Evolutionary conservation across 35 echinoderm and acorn worm genomes (phyloP), one percentile per base, ranked within the genome.

Genomic region (Apostichopus parvimensis): DNA sequence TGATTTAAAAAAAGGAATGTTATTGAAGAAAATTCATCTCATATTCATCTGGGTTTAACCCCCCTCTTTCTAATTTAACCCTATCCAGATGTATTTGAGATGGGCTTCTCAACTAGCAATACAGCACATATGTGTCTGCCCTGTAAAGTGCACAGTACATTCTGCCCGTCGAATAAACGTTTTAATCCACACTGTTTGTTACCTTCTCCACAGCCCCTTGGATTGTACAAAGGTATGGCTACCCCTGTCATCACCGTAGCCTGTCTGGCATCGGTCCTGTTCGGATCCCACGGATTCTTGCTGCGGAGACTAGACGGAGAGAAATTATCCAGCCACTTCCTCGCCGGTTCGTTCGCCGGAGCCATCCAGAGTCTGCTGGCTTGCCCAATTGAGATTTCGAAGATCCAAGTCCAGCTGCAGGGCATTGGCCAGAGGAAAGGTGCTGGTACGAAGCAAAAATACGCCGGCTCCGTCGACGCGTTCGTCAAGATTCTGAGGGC

Each of bases 301-400:
- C 28, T 93, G 5, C 52, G 60, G 11, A 25, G 45, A 8, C 22
- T 93, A 1, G 85, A 79, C 52, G 87, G 64, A 53, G 1, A 13
- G 1, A 93, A 77, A 65, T 15, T 79, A 8, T 65, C 53, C 18
- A 81, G 57, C 70, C 85, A 89, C 25, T 78, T 45, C 57, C 52
- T 93, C 1, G 92, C 86, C 9, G 92, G 92, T 5, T 45, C n/a
- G 1, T 24, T 64, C 14, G 57, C 57, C 45, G 92, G 92, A 18
- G 11, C 64, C 7, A 53, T 93, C 56, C 73, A 80, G 13, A 61
- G 57, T 53, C 45, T 85, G 4, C 24, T 93, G 11, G 45, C 65
- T 12, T 93, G 92, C 76, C 92, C 92, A 8, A 79, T 90, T 15
- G 92, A 93, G 10, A 26, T 93, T 14, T 26, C 87, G 6, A 93